Evolutionary conservation across 1,140 invertebrate species (phyloP), one percentile per base, ranked within the genome.

Genomic region (Pseudomyrmex concolor): DNA sequence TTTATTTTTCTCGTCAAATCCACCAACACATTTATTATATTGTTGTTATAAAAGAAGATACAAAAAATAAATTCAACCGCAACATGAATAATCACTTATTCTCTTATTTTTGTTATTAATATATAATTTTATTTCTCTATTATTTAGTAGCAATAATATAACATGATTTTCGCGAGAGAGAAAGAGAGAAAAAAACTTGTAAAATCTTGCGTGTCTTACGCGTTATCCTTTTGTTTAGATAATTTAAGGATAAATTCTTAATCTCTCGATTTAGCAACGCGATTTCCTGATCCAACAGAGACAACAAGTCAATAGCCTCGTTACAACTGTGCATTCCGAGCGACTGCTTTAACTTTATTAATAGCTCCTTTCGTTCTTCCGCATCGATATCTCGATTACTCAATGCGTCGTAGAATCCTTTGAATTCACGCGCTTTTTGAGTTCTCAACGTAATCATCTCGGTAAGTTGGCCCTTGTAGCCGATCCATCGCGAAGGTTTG

Each of bases 361-460:
- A 92, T 57, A 95, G 92, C 78, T 96, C 94, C 59, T 96, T 94
- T 55, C 96, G 92, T 83, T 96, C 94, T 72, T 95, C 95, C 1
- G 92, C 86, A 3, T 91, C 92, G 60, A 94, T 88, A 76, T 94
- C 90, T 8, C 94, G 92, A 57, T 95, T 93, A 60, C 93, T 92
- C 68, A 96, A 94, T 48, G 92, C 92, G 17, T 95, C 93, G 85
- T 96, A 96, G 2, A 96, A 87, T 59, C 94, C 94, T 87, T 95
- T 95, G 43, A 95, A 94, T 86, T 96, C 95, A 13, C 94, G 94
- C 9, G 96, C 96, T 88, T 95, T 95, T 90, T 97, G 96, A 54
- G 95, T 95, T 90, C 95, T 96, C 55, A 96, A 81, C 5, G 96
- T 96, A 55, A 96, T 94, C 95, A 97, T 96, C 50, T 95, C 93